These are phyloP conservation scores for Brachypteracias leptosomus DNA, from an alignment of 2,113 vertebrate genomes.

Conservation along the genomic window DNA sequence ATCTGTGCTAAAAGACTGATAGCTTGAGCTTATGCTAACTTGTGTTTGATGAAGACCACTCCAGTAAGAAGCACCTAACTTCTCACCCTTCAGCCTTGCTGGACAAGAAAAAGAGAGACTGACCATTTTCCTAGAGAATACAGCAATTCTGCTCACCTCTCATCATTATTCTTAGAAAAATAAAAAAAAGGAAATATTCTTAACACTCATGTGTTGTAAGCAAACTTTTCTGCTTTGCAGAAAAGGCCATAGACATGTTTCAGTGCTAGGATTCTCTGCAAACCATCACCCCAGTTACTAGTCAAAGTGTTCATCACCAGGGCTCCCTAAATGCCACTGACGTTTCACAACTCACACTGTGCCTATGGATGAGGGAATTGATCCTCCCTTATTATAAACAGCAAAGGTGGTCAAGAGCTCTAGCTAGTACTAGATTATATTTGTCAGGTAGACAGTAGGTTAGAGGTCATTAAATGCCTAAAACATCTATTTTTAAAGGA, in stretches of 20 bases:
- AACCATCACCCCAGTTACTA: background rate
- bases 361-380: background rate
- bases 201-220: background rate
- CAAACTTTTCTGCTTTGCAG: background rate
- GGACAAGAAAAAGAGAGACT: background rate
- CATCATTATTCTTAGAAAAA: background rate
- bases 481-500: background rate
- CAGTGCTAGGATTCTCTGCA: background rate
- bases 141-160: background rate
- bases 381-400: background rate
- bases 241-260: background rate
- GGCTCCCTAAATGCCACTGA: background rate
- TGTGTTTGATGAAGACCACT: background rate
- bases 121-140: background rate
- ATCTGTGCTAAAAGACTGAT: background rate
- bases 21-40: background rate
- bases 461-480: background rate
- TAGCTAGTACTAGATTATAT: background rate
- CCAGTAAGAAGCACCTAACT: background rate
- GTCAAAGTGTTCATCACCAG: background rate
- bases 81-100: background rate
- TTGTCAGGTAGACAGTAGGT: background rate
- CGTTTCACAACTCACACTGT: background rate
- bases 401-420: background rate
- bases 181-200: background rate